phyloP scores from a whole-genome alignment of 2,113 vertebrate species.

The Thamnophis sirtalis region DNA sequence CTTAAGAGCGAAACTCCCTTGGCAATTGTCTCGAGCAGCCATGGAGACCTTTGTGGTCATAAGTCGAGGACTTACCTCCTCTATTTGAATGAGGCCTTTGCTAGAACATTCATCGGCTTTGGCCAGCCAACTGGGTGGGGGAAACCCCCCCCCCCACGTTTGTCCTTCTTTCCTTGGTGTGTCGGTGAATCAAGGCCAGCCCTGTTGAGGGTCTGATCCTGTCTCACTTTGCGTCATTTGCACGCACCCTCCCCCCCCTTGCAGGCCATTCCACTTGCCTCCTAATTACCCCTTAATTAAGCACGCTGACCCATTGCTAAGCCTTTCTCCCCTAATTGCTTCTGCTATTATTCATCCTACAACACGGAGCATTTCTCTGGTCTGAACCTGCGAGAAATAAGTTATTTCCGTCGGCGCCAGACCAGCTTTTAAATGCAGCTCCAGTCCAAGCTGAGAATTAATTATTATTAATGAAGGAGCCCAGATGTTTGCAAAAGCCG shows the following conservation, averaged over 20 bases:
- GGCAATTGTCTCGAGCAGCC: neutral
- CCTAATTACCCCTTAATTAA: neutral
- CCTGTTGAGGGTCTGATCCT: neutral
- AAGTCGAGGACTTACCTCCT: no score
- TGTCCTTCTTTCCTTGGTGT: neutral
- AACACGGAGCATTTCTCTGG: neutral
- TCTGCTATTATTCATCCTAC: neutral
- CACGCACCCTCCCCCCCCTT: no score
- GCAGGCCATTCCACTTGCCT: rapidly evolving
- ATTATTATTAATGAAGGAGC: no score
- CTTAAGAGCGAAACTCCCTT: neutral
- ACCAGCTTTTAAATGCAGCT: no score
- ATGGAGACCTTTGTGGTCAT: neutral
- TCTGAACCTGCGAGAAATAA: neutral
- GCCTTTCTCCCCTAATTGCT: neutral
- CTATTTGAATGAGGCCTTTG: neutral
- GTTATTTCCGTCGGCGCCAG: neutral
- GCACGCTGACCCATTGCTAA: rapidly evolving
- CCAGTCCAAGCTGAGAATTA: neutral
- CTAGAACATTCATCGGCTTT: slow-evolving; percentile 44
- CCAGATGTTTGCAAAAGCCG: rapidly evolving
- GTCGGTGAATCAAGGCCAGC: neutral
- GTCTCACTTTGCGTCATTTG: neutral
- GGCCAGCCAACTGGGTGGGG: slow-evolving; percentile 33
- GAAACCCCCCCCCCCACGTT: no score